phyloP scores from a whole-genome alignment of 1,140 invertebrate species.

The Limonius californicus region DNA sequence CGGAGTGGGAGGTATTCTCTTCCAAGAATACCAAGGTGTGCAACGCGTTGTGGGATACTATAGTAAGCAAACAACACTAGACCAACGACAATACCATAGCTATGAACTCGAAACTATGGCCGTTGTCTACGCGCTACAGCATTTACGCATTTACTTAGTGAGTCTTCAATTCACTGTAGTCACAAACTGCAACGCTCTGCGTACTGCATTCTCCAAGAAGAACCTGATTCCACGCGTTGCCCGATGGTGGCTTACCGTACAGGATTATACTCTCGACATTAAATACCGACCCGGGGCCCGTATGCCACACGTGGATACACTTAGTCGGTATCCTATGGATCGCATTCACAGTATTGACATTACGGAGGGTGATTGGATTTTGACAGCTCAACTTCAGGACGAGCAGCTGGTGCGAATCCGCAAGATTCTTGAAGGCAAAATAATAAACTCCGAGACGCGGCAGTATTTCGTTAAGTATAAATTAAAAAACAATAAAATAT shows the following conservation, averaged over 20 bases:
- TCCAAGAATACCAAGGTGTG: slow-evolving; percentile 28
- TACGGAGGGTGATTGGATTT: no score
- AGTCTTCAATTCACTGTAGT: slow-evolving; percentile 26
- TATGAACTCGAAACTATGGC: slow-evolving; percentile 41
- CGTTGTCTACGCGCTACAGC: slow-evolving; percentile 24
- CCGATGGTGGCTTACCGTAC: slow-evolving; percentile 36
- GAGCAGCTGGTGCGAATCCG: no score
- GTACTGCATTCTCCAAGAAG: slow-evolving; percentile 27
- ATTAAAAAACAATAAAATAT: not conserved
- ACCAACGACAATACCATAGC: slow-evolving; percentile 36
- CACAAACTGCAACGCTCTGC: slow-evolving; percentile 35
- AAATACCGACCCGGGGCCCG: no score
- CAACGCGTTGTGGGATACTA: slow-evolving; percentile 27
- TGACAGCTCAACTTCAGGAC: no score
- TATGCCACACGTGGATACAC: no score
- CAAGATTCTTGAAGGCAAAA: no score
- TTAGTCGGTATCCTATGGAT: slow-evolving; percentile 27
- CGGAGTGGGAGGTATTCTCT: slow-evolving; percentile 32
- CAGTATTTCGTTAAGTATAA: no score
- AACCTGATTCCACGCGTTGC: slow-evolving; percentile 35
- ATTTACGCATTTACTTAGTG: slow-evolving; percentile 25
- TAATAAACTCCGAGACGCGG: not conserved
- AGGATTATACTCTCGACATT: slow-evolving; percentile 24
- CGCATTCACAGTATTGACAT: slow-evolving; percentile 26
- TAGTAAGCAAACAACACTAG: slow-evolving; percentile 32